phyloP scores from a whole-genome alignment of 2,888 invertebrate genomes.

The Athalia circularis region DNA sequence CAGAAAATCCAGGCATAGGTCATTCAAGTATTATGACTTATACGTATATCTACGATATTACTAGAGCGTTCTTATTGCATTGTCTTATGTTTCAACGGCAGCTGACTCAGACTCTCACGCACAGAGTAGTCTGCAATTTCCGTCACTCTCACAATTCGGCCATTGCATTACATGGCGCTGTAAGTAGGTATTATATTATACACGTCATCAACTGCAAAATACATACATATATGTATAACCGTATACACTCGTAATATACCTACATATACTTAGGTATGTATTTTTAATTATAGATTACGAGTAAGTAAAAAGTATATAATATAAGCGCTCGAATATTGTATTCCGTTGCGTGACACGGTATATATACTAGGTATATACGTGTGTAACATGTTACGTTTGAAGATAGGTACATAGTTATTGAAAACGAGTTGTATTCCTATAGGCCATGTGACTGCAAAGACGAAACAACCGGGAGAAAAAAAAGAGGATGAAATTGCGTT shows the following conservation, averaged over 20 bases:
- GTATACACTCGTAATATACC: too few relatives aligned
- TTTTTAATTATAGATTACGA: too few relatives aligned
- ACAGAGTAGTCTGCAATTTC: not conserved
- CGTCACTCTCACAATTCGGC: not conserved
- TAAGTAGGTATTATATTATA: too few relatives aligned
- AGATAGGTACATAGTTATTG: not conserved
- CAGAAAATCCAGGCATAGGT: conserved; percentile 4
- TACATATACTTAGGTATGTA: too few relatives aligned
- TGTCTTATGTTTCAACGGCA: conserved; percentile 4
- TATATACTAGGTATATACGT: not conserved
- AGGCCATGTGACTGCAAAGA: not conserved
- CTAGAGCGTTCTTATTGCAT: not conserved
- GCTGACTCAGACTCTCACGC: conserved; percentile 3
- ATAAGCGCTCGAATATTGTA: not conserved
- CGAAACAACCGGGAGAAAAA: too few relatives aligned
- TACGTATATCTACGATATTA: not conserved
- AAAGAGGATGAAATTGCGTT: not conserved
- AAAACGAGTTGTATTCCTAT: not conserved
- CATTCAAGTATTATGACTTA: conserved; percentile 4
- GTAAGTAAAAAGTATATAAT: too few relatives aligned
- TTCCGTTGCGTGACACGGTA: not conserved
- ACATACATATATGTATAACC: too few relatives aligned
- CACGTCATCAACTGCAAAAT: too few relatives aligned
- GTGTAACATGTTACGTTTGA: not conserved
- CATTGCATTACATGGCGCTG: too few relatives aligned